Base-by-base conservation (phyloP, 2,888 invertebrate species). In the Apodemia duryi region DNA sequence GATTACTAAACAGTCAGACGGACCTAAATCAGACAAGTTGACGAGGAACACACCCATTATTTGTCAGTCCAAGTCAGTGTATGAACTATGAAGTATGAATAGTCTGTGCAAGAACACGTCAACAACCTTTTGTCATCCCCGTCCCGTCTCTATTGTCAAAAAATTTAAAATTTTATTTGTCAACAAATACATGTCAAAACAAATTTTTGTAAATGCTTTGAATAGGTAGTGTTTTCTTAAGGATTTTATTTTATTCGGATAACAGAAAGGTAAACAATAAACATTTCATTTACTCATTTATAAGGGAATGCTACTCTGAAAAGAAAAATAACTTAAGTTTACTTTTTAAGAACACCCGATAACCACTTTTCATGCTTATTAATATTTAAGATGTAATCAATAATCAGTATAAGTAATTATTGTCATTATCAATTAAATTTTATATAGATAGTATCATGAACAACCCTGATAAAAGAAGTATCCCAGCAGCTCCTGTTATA, bases 401-500 rank as follows among this genome's bases (percentile, higher is more conserved):
- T 43, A 29, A 21, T 29, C 9, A 4, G n/a, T 54, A 9, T 10
- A 21, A 21, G 2, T 1, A 28, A 52, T 52, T 1, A 10, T 28
- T 3, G 9, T 28, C 4, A 13, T 21, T 28, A 28, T 52, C n/a
- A 28, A 1, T 52, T 28, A 28, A 54, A 38, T 6, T 6, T 29
- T 54, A 29, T 32, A 57, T 62, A 67, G 69, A 43, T 46, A n/a
- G n/a, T 64, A 67, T 35, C 51, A 73, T 76, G 74, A 89, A 78
- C 78, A 81, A 77, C 65, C 49, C 73, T 51, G 89, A 90, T 67
- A 86, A 79, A 75, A 88, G 82, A 71, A 71, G 77, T 54, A 86
- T 88, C 63, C 91, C 90, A 6, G 80, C 84, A 65, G 88, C 86
- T 21, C 91, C 94, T 51, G 85, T 89, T 11, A 85, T 93, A 57